These are phyloP conservation scores for Tauraco hartlaubi DNA, from an alignment of 2,797 vertebrate genomes.

Conservation along the genomic window DNA sequence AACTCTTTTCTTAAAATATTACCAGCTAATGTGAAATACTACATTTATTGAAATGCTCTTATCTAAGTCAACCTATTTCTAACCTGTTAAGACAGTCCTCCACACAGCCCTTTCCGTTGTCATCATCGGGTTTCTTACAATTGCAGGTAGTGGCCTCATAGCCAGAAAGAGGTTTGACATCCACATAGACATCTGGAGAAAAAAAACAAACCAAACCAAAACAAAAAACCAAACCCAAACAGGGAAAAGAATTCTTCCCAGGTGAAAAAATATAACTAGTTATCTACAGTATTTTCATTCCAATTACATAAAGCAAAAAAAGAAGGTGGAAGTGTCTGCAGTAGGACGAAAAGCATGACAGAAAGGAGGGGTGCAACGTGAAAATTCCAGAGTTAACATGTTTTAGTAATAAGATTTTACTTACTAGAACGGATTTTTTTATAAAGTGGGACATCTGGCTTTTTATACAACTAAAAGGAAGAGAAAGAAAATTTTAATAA, in stretches of 20 bases:
- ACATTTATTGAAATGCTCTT: background rate
- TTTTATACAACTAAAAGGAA: conserved; percentile 83
- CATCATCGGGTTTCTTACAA: conserved; percentile 87
- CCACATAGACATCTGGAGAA: conserved; percentile 92
- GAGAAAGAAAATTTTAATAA: conserved; percentile 53
- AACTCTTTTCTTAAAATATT: background rate
- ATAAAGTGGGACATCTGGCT: conserved; percentile 87
- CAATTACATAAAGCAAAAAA: background rate
- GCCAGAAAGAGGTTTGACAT: conserved; percentile 97
- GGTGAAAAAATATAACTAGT: background rate
- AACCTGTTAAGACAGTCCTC: conserved; percentile 98
- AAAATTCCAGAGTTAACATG: background rate
- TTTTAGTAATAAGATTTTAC: conserved; percentile 54
- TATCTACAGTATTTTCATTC: background rate
- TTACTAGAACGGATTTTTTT: conserved; percentile 89
- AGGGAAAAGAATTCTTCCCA: background rate
- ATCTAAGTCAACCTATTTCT: background rate
- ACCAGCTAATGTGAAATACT: background rate
- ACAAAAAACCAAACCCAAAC: background rate
- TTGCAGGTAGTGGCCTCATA: conserved; percentile 97
- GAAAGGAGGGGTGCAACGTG: background rate
- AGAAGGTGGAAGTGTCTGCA: background rate
- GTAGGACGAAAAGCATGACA: background rate
- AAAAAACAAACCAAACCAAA: background rate
- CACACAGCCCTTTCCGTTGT: conserved; percentile 88